Percentiles rank a stretch among this genome's conserved stretches.
Conservation (phyloP, 2,888 invertebrate species). For the Caenorhabditis imperialis region DNA sequence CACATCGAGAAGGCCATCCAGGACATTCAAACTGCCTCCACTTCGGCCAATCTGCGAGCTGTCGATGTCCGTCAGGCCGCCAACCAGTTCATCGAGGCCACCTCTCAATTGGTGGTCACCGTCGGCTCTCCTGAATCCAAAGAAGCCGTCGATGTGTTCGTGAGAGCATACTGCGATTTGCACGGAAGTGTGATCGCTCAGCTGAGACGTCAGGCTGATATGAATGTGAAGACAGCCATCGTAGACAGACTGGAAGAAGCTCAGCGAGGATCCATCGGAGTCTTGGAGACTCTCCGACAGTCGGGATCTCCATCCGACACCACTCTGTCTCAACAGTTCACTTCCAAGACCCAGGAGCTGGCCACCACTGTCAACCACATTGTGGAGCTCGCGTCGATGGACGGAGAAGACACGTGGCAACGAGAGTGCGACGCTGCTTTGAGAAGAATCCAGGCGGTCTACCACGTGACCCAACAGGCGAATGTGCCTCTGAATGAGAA, state of each 20-base stretch:
- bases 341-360: slow-evolving; percentile 56
- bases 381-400: slow-evolving; percentile 91
- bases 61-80: slow-evolving; percentile 88
- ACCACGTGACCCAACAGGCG: slow-evolving; percentile 88
- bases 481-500: slow-evolving; percentile 89
- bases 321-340: slow-evolving; percentile 63
- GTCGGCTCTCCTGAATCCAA: slow-evolving; percentile 65
- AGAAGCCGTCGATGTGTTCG: slow-evolving; percentile 71
- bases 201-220: slow-evolving; percentile 37
- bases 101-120: slow-evolving; percentile 84
- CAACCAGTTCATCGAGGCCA: slow-evolving; percentile 87
- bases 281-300: slow-evolving; percentile 53
- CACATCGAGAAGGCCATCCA: slow-evolving; percentile 90
- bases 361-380: slow-evolving; percentile 84
- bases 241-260: slow-evolving; percentile 58
- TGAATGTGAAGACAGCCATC: slow-evolving; percentile 15
- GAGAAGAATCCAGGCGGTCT: slow-evolving; percentile 89
- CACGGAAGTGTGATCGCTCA: slow-evolving; percentile 67
- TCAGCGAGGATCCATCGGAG: slow-evolving; percentile 67
- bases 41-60: slow-evolving; percentile 83
- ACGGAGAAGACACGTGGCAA: slow-evolving; percentile 92
- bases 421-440: slow-evolving; percentile 97
- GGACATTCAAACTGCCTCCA: slow-evolving; percentile 82
- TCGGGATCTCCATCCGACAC: slow-evolving; percentile 56
- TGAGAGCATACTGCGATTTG: slow-evolving; percentile 69